Percentiles rank a stretch among this genome's conserved stretches.
These are phyloP conservation scores for Lethenteron reissneri DNA, from an alignment of 2,113 vertebrate species.

Conservation along the genomic window DNA sequence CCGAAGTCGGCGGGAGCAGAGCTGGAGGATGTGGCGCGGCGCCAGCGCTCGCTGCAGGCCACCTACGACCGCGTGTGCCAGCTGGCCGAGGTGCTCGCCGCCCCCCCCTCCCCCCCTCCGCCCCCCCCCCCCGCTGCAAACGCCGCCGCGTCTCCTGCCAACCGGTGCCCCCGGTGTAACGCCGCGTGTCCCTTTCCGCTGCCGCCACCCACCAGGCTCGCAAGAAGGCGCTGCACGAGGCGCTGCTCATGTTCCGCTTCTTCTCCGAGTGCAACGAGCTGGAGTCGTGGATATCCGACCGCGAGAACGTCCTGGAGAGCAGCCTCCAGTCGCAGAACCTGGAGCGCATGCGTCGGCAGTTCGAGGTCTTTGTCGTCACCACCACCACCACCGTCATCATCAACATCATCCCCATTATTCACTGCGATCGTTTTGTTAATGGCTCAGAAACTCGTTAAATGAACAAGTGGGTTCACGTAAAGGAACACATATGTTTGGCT, in stretches of 20 bases:
- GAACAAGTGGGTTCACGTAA: too few species aligned
- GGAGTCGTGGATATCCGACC: conserved; percentile 54
- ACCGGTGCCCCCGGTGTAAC: neutral
- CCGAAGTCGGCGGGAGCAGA: too few species aligned
- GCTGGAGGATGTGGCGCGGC: conserved; percentile 8
- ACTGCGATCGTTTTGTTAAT: too few species aligned
- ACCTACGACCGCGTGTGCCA: conserved; percentile 27
- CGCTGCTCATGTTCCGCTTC: conserved; percentile 36
- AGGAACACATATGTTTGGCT: too few species aligned
- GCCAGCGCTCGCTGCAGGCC: conserved; percentile 27
- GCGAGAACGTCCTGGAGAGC: conserved; percentile 32
- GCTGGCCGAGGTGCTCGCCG: conserved; percentile 32
- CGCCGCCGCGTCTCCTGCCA: neutral
- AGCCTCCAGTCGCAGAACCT: conserved; percentile 28
- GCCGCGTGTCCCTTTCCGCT: neutral
- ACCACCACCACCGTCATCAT: too few species aligned
- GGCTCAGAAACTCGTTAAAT: too few species aligned
- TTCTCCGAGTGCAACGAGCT: conserved; percentile 42
- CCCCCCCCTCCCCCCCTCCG: too few species aligned
- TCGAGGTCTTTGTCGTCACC: conserved; percentile 26
- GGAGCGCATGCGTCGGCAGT: conserved; percentile 36
- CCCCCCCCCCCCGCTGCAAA: too few species aligned
- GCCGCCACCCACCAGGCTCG: conserved; percentile 19
- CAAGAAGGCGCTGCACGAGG: conserved; percentile 35
- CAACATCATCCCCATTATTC: too few species aligned